A percentile compares a stretch with the other conserved stretches of the same genome.
Evolutionary conservation across 2,113 vertebrate species (phyloP).

Genomic region (Leptobrachium leishanense): DNA sequence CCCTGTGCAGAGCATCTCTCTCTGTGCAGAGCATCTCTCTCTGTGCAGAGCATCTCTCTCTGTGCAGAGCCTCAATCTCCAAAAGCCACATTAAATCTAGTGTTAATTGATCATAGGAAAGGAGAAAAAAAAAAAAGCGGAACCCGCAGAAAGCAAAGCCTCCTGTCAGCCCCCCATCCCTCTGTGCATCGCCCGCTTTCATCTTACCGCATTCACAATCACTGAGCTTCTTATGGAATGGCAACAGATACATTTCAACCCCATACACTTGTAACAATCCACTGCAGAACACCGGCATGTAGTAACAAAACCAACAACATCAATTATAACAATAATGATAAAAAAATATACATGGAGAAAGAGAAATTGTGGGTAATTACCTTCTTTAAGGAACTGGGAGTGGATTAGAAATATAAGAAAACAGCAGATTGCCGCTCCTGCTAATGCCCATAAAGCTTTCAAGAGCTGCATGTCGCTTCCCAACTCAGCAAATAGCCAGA

Average conservation of each 20-base stretch:
- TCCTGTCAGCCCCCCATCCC: background rate
- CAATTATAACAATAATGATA: background rate
- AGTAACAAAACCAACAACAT: background rate
- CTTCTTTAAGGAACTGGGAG: conserved; percentile 94
- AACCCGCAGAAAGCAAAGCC: conserved; percentile 1
- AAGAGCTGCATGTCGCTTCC: conserved; percentile 93
- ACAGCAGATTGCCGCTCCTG: conserved; percentile 95
- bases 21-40: background rate
- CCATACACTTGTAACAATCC: background rate
- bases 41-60: background rate
- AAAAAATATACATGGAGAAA: conserved; percentile 38
- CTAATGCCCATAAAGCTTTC: conserved; percentile 93
- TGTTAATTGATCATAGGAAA: conserved; percentile 5
- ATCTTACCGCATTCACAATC: conserved; percentile 12
- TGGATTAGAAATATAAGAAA: conserved; percentile 89
- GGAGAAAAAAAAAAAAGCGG: background rate
- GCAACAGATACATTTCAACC: background rate
- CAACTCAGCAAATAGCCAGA: conserved; percentile 76
- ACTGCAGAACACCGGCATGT: background rate
- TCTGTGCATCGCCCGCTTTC: background rate
- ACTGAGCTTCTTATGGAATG: background rate
- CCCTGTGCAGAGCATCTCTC: background rate
- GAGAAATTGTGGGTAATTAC: conserved; percentile 68
- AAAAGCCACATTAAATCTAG: background rate
- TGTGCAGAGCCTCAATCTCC: conserved; percentile 2